A percentile compares a stretch with the other conserved stretches of the same genome.
Conservation (phyloP, 1,140 invertebrate species). For the Eumeta japonica region DNA sequence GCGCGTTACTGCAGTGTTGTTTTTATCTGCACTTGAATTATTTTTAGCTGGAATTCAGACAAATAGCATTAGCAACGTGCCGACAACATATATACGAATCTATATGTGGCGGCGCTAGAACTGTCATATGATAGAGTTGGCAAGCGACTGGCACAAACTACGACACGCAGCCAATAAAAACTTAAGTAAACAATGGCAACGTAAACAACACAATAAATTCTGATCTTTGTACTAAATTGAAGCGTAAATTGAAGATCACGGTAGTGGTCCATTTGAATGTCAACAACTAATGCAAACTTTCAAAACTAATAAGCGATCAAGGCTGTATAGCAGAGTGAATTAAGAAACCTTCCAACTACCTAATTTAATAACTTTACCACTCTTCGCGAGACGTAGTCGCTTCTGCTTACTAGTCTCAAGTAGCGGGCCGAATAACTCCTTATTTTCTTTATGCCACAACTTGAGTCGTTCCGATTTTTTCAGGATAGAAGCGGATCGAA, state of each 20-base stretch:
- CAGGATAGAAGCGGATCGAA: constrained; percentile 36
- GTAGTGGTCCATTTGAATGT: too few relatives aligned
- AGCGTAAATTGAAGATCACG: too few relatives aligned
- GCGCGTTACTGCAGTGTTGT: constrained; percentile 28
- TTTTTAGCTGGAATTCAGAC: constrained; percentile 50
- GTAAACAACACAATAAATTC: constrained; percentile 5
- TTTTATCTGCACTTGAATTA: constrained; percentile 38
- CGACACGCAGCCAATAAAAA: too few relatives aligned
- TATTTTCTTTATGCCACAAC: constrained; percentile 45
- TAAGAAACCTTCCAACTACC: constrained; percentile 20
- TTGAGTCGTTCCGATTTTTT: constrained; percentile 43
- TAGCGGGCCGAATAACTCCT: constrained; percentile 45
- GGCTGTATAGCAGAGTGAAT: constrained; percentile 20
- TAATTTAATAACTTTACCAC: constrained; percentile 34
- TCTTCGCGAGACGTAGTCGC: constrained; percentile 32
- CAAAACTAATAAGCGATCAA: constrained; percentile 7
- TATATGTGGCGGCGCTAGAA: constrained; percentile 37
- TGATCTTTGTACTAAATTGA: constrained; percentile 3
- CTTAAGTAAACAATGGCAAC: background rate
- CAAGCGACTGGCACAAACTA: too few relatives aligned
- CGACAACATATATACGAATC: constrained; percentile 20
- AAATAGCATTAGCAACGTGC: constrained; percentile 31
- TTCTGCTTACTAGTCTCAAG: constrained; percentile 42
- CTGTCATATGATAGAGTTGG: constrained; percentile 46
- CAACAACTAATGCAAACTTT: too few relatives aligned